phyloP scores from a whole-genome alignment of 2,888 invertebrate genomes.

The Cyclophora punctaria region DNA sequence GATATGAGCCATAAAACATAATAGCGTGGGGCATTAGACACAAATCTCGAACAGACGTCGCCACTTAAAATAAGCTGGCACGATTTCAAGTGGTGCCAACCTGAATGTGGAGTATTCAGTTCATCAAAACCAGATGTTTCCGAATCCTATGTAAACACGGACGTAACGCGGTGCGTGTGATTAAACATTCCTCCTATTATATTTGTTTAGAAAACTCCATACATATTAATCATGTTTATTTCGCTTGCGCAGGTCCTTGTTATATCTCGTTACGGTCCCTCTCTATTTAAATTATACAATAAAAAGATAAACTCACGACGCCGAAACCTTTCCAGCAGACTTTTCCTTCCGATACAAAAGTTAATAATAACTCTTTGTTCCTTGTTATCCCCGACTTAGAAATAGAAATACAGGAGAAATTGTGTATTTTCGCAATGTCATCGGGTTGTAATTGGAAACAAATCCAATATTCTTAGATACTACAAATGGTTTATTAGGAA shows the following conservation, averaged over 20 bases:
- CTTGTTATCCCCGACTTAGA: too few species aligned
- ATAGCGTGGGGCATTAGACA: slow-evolving; percentile 49
- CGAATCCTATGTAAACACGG: slow-evolving; percentile 57
- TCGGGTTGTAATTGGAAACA: not conserved
- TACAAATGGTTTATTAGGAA: not conserved
- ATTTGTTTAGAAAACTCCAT: slow-evolving; percentile 23
- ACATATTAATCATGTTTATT: slow-evolving; percentile 5
- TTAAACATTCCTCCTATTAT: slow-evolving; percentile 34
- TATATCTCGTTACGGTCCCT: not conserved
- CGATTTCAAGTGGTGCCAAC: slow-evolving; percentile 68
- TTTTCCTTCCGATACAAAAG: too few species aligned
- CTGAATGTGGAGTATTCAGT: slow-evolving; percentile 70
- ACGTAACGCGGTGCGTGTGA: slow-evolving; percentile 38
- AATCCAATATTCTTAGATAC: slow-evolving; percentile 6
- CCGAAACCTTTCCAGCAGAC: slow-evolving; percentile 2
- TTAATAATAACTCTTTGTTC: not conserved
- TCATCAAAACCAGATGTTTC: slow-evolving; percentile 71
- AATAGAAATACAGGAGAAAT: too few species aligned
- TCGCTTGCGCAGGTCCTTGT: not conserved
- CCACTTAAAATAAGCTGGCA: slow-evolving; percentile 74
- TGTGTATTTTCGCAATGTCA: too few species aligned
- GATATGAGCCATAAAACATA: slow-evolving; percentile 48
- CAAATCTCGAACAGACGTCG: slow-evolving; percentile 65
- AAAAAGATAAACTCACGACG: not conserved
- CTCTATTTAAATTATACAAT: too few species aligned